Percentiles rank a stretch among this genome's conserved stretches.
phyloP scores from a whole-genome alignment of 2,888 invertebrate species.

The Melanargia galathea region DNA sequence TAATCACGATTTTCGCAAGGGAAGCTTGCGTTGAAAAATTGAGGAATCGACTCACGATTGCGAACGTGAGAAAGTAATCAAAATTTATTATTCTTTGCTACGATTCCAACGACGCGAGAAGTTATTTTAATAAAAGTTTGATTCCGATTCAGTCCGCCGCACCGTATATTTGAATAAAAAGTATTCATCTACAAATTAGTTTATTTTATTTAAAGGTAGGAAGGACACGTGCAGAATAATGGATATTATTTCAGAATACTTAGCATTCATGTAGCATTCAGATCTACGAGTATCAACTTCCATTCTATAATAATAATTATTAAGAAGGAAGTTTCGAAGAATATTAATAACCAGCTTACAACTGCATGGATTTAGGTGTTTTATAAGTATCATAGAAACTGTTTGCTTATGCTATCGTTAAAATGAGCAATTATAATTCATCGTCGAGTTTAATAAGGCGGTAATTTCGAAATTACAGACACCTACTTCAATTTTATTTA shows the following conservation, averaged over 20 bases:
- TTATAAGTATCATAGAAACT: too few species aligned
- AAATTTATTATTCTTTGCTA: constrained; percentile 77
- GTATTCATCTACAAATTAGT: not conserved
- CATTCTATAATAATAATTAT: too few species aligned
- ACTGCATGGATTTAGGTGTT: too few species aligned
- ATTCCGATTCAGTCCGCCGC: constrained; percentile 49
- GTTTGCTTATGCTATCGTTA: too few species aligned
- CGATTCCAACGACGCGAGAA: constrained; percentile 63
- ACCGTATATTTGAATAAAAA: constrained; percentile 39
- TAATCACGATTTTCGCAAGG: constrained; percentile 67
- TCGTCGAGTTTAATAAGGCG: too few species aligned
- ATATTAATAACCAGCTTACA: too few species aligned
- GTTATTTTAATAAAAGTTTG: constrained; percentile 60
- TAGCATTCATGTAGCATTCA: not conserved
- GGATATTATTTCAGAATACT: not conserved
- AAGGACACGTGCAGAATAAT: too few species aligned
- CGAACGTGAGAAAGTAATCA: constrained; percentile 79
- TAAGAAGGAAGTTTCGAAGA: too few species aligned
- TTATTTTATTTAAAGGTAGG: not conserved
- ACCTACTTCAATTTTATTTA: too few species aligned
- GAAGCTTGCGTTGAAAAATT: constrained; percentile 67
- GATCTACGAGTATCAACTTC: too few species aligned
- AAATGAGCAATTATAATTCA: too few species aligned
- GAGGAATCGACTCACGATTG: constrained; percentile 74
- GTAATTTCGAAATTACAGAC: too few species aligned